phyloP scores from a whole-genome alignment of 2,113 vertebrate genomes.

The Ochotona princeps region DNA sequence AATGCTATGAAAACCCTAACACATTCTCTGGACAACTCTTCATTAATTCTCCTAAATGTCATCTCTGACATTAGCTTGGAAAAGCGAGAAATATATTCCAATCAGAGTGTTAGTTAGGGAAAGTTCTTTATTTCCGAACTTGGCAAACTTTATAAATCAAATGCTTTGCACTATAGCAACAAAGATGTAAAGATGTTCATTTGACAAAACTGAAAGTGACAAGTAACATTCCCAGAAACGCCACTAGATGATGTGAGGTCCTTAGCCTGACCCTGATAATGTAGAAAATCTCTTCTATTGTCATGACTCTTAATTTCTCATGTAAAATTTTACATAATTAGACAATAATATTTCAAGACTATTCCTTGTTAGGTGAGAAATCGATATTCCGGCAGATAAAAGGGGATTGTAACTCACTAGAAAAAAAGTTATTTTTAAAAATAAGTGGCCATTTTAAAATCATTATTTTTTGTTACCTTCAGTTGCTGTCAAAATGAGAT shows the following conservation, averaged over 20 bases:
- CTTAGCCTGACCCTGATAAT: constrained; percentile 42
- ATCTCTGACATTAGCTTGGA: constrained; percentile 76
- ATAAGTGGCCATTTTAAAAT: constrained; percentile 31
- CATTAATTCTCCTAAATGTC: constrained; percentile 69
- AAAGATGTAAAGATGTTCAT: constrained; percentile 37
- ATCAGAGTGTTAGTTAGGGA: constrained; percentile 64
- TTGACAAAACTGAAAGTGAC: constrained; percentile 50
- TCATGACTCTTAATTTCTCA: constrained; percentile 40
- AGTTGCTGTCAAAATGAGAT: constrained; percentile 71
- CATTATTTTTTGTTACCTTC: constrained; percentile 64
- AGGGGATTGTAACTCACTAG: not conserved
- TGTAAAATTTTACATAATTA: constrained; percentile 54
- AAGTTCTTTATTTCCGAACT: constrained; percentile 52
- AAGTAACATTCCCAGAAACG: constrained; percentile 51
- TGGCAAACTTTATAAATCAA: constrained; percentile 70
- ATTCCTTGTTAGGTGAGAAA: constrained; percentile 23
- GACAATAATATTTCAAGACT: not conserved
- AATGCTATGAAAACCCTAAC: constrained; percentile 57
- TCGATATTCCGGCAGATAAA: not conserved
- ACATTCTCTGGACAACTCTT: constrained; percentile 59
- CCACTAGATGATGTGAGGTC: not conserved
- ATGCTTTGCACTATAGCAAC: constrained; percentile 1
- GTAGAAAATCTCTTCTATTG: not conserved
- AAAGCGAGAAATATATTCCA: constrained; percentile 70
- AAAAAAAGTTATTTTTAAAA: constrained; percentile 45